Percentiles rank a stretch among this genome's conserved stretches.
phyloP scores from a whole-genome alignment of 2,113 vertebrate genomes.

The Oreochromis tanganicae region DNA sequence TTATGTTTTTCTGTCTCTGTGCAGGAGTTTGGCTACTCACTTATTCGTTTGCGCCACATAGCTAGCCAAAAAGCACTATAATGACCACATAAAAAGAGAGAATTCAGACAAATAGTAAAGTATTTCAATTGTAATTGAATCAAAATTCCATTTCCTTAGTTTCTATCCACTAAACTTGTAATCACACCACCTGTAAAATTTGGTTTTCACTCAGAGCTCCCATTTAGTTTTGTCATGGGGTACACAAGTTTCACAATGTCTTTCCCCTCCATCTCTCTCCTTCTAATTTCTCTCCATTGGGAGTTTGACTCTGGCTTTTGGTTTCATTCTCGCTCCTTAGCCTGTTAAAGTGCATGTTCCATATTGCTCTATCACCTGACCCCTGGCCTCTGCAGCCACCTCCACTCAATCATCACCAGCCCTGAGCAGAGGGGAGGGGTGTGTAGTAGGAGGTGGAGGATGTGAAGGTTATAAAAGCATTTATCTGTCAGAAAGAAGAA shows the following conservation, averaged over 20 bases:
- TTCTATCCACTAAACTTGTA: neutral
- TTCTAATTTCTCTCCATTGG: neutral
- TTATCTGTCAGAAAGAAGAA: neutral
- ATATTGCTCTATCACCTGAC: slow-evolving; percentile 5
- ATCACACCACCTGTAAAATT: neutral
- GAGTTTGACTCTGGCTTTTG: neutral
- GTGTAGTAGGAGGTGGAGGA: neutral
- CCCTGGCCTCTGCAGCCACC: neutral
- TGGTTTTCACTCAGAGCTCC: neutral
- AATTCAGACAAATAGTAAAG: too few species aligned
- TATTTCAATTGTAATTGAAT: too few species aligned
- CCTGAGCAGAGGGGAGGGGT: neutral
- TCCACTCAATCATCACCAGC: neutral
- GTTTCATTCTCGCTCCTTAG: neutral
- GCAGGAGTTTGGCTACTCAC: neutral
- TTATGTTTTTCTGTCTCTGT: neutral
- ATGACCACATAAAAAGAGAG: too few species aligned
- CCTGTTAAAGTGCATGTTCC: neutral
- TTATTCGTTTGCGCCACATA: neutral
- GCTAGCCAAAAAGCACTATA: neutral
- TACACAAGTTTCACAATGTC: neutral
- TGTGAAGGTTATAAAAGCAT: slow-evolving; percentile 22
- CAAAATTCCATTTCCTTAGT: neutral
- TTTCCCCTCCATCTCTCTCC: neutral
- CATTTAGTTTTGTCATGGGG: neutral